Base-by-base conservation (phyloP, 2,113 vertebrate genomes). In the Procavia capensis region DNA sequence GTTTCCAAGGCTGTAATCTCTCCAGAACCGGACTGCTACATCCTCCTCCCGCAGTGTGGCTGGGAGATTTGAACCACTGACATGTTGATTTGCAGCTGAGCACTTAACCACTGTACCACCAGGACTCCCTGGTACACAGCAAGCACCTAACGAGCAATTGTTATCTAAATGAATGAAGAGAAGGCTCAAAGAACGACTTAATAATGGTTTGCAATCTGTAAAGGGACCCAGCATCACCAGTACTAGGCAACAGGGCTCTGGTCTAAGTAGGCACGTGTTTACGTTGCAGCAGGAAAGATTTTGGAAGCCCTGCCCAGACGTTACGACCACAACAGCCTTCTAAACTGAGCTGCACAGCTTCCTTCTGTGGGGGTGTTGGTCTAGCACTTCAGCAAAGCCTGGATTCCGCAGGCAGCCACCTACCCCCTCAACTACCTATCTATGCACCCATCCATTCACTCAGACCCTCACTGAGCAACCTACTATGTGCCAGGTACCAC, bases 301-400 rank as follows among this genome's bases (percentile, higher is more conserved):
- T 50, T 92, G 96, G 95, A 97, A 92, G 94, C 91, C 95, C 92
- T 94, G 89, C 91, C 89, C 64, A 7, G 92, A 96, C 85, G 96
- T 95, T 95, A 89, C 96, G 92, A 96, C 95, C 90, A 93, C 92
- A 97, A 96, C 88, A 97, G 94, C 93, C 93, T 97, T 96, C 96
- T 86, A 43, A 89, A 76, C 88, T 1, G 64, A 92, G 95, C 82
- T 61, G 59, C 85, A 5, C 41, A 3, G 27, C 95, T 91, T 88
- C 96, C 96, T 92, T 92, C 87, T 97, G 95, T 96, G 97, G 97
- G 96, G 97, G 97, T 96, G 97, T 97, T 63, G 96, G 96, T 97
- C 97, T 97, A 94, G 97, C 97, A 92, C 95, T 93, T 95, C 43
- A 5, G 82, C 92, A 82, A 88, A 90, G 93, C 90, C 54, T 34